phyloP scores from a whole-genome alignment of 2,888 invertebrate genomes.

The Ochropacha duplaris region DNA sequence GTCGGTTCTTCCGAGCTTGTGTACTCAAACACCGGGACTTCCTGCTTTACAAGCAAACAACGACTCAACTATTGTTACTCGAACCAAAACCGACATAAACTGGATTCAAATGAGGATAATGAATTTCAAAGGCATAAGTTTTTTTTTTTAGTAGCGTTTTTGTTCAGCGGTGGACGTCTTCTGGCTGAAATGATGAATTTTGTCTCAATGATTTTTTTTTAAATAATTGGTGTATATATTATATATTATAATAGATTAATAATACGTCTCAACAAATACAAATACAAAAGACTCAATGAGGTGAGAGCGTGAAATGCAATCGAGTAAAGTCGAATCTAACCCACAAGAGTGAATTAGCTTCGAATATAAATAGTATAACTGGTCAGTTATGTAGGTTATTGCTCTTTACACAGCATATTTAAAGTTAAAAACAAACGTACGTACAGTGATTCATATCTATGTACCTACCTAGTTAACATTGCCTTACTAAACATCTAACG shows the following conservation, averaged over 20 bases:
- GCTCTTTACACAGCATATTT: slow-evolving; percentile 23
- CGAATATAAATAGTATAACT: slow-evolving; percentile 21
- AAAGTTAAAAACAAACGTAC: background rate
- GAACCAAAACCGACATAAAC: background rate
- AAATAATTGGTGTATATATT: too few species aligned
- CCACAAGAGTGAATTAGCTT: background rate
- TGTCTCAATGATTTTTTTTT: too few species aligned
- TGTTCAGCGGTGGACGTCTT: too few species aligned
- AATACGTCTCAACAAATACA: too few species aligned
- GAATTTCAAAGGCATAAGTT: background rate
- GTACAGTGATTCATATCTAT: background rate
- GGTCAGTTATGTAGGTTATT: slow-evolving; percentile 42
- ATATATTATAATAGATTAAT: too few species aligned
- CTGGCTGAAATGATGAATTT: too few species aligned
- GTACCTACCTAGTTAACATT: slow-evolving; percentile 9
- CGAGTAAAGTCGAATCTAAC: background rate
- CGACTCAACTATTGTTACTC: slow-evolving; percentile 1
- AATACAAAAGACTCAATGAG: too few species aligned
- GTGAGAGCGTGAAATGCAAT: background rate
- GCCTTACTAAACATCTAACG: slow-evolving; percentile 7
- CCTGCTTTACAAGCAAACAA: slow-evolving; percentile 11
- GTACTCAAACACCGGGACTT: slow-evolving; percentile 12
- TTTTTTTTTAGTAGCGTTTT: too few species aligned
- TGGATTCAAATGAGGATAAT: background rate
- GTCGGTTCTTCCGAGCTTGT: background rate